A percentile compares a stretch with the other conserved stretches of the same genome.
Evolutionary conservation across 2,113 vertebrate genomes (phyloP).

Genomic region (Coracopsis vasa): DNA sequence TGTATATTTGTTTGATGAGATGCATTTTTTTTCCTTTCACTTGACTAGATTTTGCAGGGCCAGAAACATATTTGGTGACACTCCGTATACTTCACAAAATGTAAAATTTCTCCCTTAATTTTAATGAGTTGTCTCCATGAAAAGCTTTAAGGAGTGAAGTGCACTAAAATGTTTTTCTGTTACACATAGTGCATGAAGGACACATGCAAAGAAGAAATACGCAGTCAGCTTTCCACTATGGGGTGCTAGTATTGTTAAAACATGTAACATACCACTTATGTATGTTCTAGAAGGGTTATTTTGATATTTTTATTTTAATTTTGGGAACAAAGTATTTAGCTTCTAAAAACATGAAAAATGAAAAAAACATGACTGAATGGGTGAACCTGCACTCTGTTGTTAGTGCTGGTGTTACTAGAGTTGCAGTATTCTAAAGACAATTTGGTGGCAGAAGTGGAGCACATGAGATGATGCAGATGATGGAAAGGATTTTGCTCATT

Average conservation of each 20-base stretch:
- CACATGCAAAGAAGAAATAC: rapidly evolving
- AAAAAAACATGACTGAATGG: background rate
- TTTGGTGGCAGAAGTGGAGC: background rate
- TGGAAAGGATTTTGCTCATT: background rate
- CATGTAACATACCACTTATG: background rate
- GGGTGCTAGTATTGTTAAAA: background rate
- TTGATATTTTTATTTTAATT: background rate
- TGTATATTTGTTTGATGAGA: background rate
- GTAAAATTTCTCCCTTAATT: background rate
- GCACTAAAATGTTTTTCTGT: background rate
- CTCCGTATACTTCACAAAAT: background rate
- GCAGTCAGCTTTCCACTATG: background rate
- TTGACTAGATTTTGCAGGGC: background rate
- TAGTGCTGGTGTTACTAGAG: background rate
- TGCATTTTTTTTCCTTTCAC: background rate
- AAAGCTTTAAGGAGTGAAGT: background rate
- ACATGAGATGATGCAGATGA: background rate
- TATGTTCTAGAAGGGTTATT: background rate
- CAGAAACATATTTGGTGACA: background rate
- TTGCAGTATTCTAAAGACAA: background rate
- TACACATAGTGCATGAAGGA: background rate
- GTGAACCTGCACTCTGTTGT: background rate
- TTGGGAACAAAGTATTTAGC: background rate
- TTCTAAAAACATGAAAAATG: too few species aligned
- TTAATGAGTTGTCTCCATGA: background rate